Base-by-base conservation (phyloP, 2,888 invertebrate genomes). In the Halocaridina rubra region DNA sequence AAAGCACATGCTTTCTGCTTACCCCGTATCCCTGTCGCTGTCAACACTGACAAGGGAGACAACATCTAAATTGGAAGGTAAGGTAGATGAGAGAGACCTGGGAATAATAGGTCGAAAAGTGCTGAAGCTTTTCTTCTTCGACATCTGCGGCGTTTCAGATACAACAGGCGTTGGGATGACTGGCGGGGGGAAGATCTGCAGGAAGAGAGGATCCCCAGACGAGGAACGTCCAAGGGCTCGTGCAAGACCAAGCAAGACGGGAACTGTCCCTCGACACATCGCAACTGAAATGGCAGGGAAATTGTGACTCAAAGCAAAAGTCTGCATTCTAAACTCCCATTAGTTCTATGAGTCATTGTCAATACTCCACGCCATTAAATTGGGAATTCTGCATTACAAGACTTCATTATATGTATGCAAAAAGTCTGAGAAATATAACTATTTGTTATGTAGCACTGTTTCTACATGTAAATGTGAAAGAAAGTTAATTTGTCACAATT, bases 141-240 rank as follows among this genome's bases (percentile, higher is more conserved):
- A 32, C 46, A 80, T 80, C 57, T 86, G 86, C 29, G 77, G 71
- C 13, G 76, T 72, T 39, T 84, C 81, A n/a, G 84, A 69, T 29
- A 77, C 59, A 19, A 86, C 84, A 16, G 84, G 59, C 22, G 64
- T 46, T n/a, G 84, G 84, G 39, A 86, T 80, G 39, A 53, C 27
- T 27, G 86, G 74, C 24, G 80, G 27, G 2, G 86, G 84, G 57
- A 88, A 88, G 61, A 98, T 92, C 39, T 95, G 93, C 89, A 96
- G 95, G 1, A 98, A 92, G 0, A 98, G 95, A 22, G 90, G 89
- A 2, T 90, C 90, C 10, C 91, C 90, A 0, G 95, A 95, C 0
- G 95, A 94, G 90, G 96, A 96, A 16, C 99, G 93, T 0, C 98
- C 98, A 93, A 99, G 95, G 0, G 99, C 96, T 72, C 99, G 92